Evolutionary conservation across 2,888 invertebrate genomes (phyloP).

Genomic region (Synanthedon andrenaeformis): DNA sequence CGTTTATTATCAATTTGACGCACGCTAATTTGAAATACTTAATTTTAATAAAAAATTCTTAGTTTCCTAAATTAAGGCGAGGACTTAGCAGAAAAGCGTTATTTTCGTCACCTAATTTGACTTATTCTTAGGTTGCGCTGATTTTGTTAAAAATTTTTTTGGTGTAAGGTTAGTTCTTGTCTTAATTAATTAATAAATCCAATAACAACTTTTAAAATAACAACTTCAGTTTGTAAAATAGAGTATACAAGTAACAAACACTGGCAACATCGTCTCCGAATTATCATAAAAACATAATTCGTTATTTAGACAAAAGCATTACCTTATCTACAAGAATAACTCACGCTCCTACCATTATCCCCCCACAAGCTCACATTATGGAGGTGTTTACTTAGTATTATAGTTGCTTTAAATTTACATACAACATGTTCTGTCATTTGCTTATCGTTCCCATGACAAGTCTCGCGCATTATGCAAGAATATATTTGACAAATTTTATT

Average conservation of each 20-base stretch:
- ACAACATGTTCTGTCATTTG: constrained; percentile 65
- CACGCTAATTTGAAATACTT: too few relatives aligned
- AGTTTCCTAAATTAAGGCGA: too few relatives aligned
- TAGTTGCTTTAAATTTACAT: constrained; percentile 61
- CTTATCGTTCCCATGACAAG: constrained; percentile 65
- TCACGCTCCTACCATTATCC: constrained; percentile 49
- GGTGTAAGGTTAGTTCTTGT: too few relatives aligned
- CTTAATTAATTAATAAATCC: too few relatives aligned
- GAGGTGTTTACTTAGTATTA: constrained; percentile 53
- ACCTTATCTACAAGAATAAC: constrained; percentile 45
- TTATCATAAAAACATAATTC: background rate
- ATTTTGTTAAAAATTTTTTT: too few relatives aligned
- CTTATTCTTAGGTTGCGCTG: too few relatives aligned
- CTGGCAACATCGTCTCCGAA: background rate
- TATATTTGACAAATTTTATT: constrained; percentile 52
- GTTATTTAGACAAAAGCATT: constrained; percentile 40
- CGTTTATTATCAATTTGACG: too few relatives aligned
- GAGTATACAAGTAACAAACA: background rate
- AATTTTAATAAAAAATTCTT: too few relatives aligned
- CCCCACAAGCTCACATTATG: constrained; percentile 38
- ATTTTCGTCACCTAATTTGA: too few relatives aligned
- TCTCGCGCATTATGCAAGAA: constrained; percentile 45
- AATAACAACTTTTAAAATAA: background rate
- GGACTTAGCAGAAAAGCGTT: too few relatives aligned
- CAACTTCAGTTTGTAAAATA: background rate